Evolutionary conservation across 2,888 invertebrate species (phyloP).

Genomic region (Tachystola acroxantha): DNA sequence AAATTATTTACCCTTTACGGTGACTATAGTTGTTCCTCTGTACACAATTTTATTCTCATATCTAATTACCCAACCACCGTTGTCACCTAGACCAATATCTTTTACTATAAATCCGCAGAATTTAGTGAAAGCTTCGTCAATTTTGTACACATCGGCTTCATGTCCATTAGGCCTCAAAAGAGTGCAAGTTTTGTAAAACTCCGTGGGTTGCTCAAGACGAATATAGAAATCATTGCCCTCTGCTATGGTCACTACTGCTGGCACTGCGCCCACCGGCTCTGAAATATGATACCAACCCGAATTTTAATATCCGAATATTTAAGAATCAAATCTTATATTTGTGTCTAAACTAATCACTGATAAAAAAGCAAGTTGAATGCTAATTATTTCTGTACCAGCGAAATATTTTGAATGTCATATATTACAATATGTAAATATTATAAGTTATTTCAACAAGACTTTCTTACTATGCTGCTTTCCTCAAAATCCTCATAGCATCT

Average conservation of each 20-base stretch:
- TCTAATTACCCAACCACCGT: conserved; percentile 47
- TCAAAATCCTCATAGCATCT: too few relatives aligned
- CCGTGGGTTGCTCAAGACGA: conserved; percentile 33
- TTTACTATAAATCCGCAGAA: conserved; percentile 44
- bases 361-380: too few relatives aligned
- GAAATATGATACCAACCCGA: conserved; percentile 18
- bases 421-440: too few relatives aligned
- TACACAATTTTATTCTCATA: conserved; percentile 41
- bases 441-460: too few relatives aligned
- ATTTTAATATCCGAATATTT: not conserved
- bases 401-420: too few relatives aligned
- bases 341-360: too few relatives aligned
- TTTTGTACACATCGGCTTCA: conserved; percentile 16
- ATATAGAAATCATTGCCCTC: conserved; percentile 45
- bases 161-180: conserved; percentile 32
- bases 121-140: conserved; percentile 24
- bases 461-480: too few relatives aligned
- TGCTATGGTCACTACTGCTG: conserved; percentile 27
- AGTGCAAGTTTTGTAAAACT: conserved; percentile 37
- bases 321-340: not conserved
- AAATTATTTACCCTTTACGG: conserved; percentile 45
- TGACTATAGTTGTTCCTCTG: conserved; percentile 34
- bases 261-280: conserved; percentile 39
- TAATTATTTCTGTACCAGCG: too few relatives aligned
- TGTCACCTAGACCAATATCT: conserved; percentile 23